Conservation (phyloP, 2,888 invertebrate species). For the Achlya flavicornis region DNA sequence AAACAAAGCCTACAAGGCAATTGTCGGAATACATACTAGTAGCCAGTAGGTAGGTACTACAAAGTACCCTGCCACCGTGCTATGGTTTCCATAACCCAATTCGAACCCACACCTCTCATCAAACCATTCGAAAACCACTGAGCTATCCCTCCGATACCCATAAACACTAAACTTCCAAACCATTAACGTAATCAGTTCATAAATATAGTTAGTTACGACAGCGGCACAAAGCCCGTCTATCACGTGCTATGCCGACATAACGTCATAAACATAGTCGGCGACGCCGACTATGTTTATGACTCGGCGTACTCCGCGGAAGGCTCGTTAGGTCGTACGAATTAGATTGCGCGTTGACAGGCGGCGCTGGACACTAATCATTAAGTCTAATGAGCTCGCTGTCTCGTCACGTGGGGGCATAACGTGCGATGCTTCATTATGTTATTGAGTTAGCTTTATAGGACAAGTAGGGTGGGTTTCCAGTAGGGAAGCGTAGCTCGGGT, state of each 20-base stretch:
- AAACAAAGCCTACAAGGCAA: no score
- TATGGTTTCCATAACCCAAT: no score
- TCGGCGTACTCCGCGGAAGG: constrained; percentile 32
- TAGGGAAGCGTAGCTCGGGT: no score
- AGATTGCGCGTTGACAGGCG: constrained; percentile 40
- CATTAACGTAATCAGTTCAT: constrained; percentile 1
- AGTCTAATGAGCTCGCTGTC: constrained; percentile 36
- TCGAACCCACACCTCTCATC: no score
- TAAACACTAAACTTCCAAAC: neutral
- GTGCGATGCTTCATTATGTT: constrained; percentile 20
- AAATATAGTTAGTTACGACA: neutral
- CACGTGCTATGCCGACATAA: constrained; percentile 14
- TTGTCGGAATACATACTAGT: no score
- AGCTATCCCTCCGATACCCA: no score
- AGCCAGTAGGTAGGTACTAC: no score
- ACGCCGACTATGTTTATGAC: no score
- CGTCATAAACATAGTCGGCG: neutral
- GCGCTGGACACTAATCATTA: constrained; percentile 36
- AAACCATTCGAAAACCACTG: no score
- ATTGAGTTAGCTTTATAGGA: neutral
- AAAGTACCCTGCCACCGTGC: no score
- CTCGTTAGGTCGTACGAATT: constrained; percentile 34
- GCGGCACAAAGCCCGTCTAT: constrained; percentile 11
- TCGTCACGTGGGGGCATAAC: constrained; percentile 15
- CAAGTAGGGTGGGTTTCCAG: no score